Percentiles rank a stretch among this genome's conserved stretches.
Evolutionary conservation across 1,140 invertebrate species (phyloP).

Genomic region (Mercenaria mercenaria): DNA sequence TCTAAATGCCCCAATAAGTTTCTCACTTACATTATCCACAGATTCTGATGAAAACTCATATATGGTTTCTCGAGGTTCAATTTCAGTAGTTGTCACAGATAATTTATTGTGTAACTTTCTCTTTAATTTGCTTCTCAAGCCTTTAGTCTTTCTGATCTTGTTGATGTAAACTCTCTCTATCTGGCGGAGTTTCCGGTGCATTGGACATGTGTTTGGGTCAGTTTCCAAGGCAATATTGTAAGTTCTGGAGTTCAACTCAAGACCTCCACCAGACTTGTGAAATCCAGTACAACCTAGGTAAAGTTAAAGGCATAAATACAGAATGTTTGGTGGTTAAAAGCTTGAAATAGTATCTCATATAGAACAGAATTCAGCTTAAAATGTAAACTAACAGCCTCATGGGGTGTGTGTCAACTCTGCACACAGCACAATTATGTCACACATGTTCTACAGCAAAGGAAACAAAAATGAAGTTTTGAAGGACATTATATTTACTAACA

Average conservation of each 20-base stretch:
- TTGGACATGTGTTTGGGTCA: constrained; percentile 72
- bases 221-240: constrained; percentile 82
- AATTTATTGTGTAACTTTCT: constrained; percentile 8
- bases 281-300: not conserved
- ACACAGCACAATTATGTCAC: too few relatives aligned
- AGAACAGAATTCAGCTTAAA: too few relatives aligned
- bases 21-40: constrained; percentile 18
- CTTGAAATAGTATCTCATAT: too few relatives aligned
- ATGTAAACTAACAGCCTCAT: too few relatives aligned
- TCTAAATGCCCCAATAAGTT: too few relatives aligned
- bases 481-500: too few relatives aligned
- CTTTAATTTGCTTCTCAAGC: constrained; percentile 14
- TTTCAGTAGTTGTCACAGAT: not conserved
- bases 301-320: too few relatives aligned
- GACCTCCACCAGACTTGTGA: not conserved
- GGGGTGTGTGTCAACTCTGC: too few relatives aligned
- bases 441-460: too few relatives aligned
- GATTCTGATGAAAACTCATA: constrained; percentile 51
- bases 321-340: too few relatives aligned
- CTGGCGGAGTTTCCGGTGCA: constrained; percentile 74
- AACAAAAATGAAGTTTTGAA: too few relatives aligned
- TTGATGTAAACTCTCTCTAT: constrained; percentile 75
- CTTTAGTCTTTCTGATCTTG: constrained; percentile 25
- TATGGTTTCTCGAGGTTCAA: not conserved
- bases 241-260: constrained; percentile 78